phyloP scores from a whole-genome alignment of 2,797 vertebrate genomes.

The Picus viridis region DNA sequence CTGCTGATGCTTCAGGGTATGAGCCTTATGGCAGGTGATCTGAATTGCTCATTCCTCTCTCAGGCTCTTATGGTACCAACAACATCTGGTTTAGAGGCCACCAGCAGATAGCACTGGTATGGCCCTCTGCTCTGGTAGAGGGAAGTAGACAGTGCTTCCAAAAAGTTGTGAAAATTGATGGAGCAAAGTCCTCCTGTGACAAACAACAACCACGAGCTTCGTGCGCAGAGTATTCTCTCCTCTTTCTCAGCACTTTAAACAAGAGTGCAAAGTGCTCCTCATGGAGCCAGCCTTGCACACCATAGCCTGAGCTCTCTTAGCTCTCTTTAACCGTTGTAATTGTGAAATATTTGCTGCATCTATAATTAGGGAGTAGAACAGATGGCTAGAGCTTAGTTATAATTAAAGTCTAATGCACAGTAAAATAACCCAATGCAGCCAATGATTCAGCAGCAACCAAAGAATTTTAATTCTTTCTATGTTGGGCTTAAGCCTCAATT shows the following conservation, averaged over 20 bases:
- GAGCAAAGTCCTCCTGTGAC: background rate
- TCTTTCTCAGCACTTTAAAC: background rate
- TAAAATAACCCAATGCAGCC: slow-evolving; percentile 76
- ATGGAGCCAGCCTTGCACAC: background rate
- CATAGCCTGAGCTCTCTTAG: slow-evolving; percentile 52
- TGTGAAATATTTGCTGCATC: slow-evolving; percentile 77
- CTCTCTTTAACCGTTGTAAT: slow-evolving; percentile 71
- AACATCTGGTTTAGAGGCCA: background rate
- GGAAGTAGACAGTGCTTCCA: background rate
- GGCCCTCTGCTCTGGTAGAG: background rate
- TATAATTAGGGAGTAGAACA: slow-evolving; percentile 80
- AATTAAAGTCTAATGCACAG: slow-evolving; percentile 79
- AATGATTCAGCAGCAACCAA: slow-evolving; percentile 62
- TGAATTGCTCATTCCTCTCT: background rate
- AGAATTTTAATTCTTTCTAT: slow-evolving; percentile 71
- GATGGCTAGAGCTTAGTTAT: slow-evolving; percentile 75
- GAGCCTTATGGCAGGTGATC: background rate
- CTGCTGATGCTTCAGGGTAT: background rate
- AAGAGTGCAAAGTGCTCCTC: background rate
- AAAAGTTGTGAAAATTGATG: background rate
- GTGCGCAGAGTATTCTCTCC: background rate
- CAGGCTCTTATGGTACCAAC: background rate
- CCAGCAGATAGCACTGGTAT: background rate
- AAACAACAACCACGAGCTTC: background rate
- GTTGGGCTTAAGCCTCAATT: slow-evolving; percentile 61